A percentile compares a stretch with the other conserved stretches of the same genome.
phyloP scores from a whole-genome alignment of 2,888 invertebrate species.

The Macrostomum cliftonense region DNA sequence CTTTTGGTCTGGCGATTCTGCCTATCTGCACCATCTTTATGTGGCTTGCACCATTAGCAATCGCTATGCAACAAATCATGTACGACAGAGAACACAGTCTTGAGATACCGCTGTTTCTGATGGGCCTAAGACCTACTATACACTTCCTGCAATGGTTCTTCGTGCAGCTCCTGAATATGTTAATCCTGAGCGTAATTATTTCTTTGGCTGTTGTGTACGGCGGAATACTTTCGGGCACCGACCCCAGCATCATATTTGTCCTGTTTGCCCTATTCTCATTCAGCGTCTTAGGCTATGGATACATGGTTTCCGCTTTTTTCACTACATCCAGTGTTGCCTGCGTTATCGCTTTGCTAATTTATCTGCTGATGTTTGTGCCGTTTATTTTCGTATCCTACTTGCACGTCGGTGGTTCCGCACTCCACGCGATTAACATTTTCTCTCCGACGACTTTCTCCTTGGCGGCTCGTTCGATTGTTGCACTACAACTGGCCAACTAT shows the following conservation, averaged over 20 bases:
- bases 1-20: slow-evolving; percentile 24
- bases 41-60: slow-evolving; percentile 34
- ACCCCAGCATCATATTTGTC: slow-evolving; percentile 26
- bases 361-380: slow-evolving; percentile 35
- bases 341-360: slow-evolving; percentile 33
- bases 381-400: slow-evolving; percentile 21
- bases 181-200: slow-evolving; percentile 22
- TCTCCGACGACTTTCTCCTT: slow-evolving; percentile 38
- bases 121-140: slow-evolving; percentile 31
- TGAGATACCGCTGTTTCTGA: slow-evolving; percentile 35
- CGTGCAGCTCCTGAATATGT: slow-evolving; percentile 25
- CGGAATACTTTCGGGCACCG: slow-evolving; percentile 24
- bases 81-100: slow-evolving; percentile 35
- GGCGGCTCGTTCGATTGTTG: slow-evolving; percentile 28
- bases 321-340: slow-evolving; percentile 35
- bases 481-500: slow-evolving; percentile 34
- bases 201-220: slow-evolving; percentile 24
- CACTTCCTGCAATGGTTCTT: slow-evolving; percentile 36
- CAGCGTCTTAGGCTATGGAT: slow-evolving; percentile 24
- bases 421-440: background rate
- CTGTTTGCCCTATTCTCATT: slow-evolving; percentile 32
- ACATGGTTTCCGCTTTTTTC: slow-evolving; percentile 36
- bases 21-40: slow-evolving; percentile 35
- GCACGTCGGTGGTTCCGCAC: background rate
- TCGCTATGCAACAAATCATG: slow-evolving; percentile 31